Base-by-base conservation (phyloP, 2,113 vertebrate species). In the Gymnogyps californianus region DNA sequence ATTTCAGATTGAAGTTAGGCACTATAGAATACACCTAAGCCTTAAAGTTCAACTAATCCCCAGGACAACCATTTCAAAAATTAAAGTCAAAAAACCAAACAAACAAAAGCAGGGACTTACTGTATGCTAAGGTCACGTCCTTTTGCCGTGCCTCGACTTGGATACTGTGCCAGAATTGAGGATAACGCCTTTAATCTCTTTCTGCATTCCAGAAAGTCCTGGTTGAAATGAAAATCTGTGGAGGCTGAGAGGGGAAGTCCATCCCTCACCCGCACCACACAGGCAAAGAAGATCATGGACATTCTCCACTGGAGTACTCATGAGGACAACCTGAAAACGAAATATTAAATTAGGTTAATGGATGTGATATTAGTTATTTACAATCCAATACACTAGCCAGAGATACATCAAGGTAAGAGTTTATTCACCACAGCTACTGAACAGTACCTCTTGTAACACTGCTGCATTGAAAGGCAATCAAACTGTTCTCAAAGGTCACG, bases 221-320 rank as follows among this genome's bases (percentile, higher is more conserved):
- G 98, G 94, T 97, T 98, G 92, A 99, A 98, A 87, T 99, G 98
- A 79, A 99, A 99, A 97, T 99, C 99, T 21, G 99, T 99, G 97
- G 99, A 99, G 79, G 99, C 99, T 9, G 99, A 99, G 93, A 99
- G 99, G n/a, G 99, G 99, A 93, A 99, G 98, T 83, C 99, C 99
- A 94, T 99, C 99, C 98, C 98, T 99, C 98, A 99, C 98, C 96
- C 99, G 98, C 91, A 99, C 99, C 97, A 99, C 98, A 7, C 99
- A 99, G 93, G 99, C 99, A 87, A 99, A 99, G 90, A 99, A 97
- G 98, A 99, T 99, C 99, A 99, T 97, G 98, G 99, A 98, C 99
- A 99, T 99, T 98, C 98, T 99, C 98, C 95, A 52, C 95, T 31
- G 84, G 84, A 95, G 97, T 83, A 98, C 92, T 98, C 98, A 98